These are phyloP conservation scores for Drosophila bocqueti DNA, from an alignment of 1,140 invertebrate species.

Conservation along the genomic window DNA sequence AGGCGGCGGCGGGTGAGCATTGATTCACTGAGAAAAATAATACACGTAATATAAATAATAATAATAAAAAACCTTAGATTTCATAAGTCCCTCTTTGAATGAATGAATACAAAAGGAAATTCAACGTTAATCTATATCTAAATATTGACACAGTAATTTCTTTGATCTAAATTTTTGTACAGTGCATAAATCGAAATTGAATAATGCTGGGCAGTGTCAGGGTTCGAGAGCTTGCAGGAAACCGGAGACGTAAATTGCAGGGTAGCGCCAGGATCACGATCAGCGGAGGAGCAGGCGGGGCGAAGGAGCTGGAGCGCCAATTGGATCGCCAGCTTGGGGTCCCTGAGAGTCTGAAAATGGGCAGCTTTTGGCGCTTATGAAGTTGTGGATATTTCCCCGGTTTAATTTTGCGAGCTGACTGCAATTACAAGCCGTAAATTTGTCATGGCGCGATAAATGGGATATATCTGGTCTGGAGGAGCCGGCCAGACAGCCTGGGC, in stretches of 20 bases:
- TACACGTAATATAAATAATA: too few relatives aligned
- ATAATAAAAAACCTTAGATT: neutral
- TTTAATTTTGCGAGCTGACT: slow-evolving; percentile 75
- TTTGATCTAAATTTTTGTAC: neutral
- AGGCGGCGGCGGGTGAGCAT: slow-evolving; percentile 69
- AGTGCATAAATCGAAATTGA: slow-evolving; percentile 24
- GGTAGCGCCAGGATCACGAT: slow-evolving; percentile 60
- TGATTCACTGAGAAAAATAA: slow-evolving; percentile 14
- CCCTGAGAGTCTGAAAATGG: neutral
- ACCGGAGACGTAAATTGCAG: slow-evolving; percentile 76
- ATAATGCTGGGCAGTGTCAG: slow-evolving; percentile 33
- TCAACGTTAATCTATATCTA: neutral
- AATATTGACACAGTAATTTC: neutral
- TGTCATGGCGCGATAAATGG: slow-evolving; percentile 83
- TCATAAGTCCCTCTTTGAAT: too few relatives aligned
- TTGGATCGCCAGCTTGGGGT: slow-evolving; percentile 2
- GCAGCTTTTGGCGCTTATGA: slow-evolving; percentile 67
- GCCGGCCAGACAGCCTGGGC: slow-evolving; percentile 40
- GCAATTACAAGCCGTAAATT: slow-evolving; percentile 84
- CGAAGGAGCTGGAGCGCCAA: slow-evolving; percentile 11
- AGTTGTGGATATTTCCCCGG: slow-evolving; percentile 75
- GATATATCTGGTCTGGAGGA: slow-evolving; percentile 9
- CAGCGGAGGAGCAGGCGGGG: neutral
- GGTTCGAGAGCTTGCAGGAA: slow-evolving; percentile 63
- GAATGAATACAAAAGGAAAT: neutral